A percentile compares a stretch with the other conserved stretches of the same genome.
These are phyloP conservation scores for Xenopus borealis DNA, from an alignment of 2,113 vertebrate genomes.

Conservation along the genomic window DNA sequence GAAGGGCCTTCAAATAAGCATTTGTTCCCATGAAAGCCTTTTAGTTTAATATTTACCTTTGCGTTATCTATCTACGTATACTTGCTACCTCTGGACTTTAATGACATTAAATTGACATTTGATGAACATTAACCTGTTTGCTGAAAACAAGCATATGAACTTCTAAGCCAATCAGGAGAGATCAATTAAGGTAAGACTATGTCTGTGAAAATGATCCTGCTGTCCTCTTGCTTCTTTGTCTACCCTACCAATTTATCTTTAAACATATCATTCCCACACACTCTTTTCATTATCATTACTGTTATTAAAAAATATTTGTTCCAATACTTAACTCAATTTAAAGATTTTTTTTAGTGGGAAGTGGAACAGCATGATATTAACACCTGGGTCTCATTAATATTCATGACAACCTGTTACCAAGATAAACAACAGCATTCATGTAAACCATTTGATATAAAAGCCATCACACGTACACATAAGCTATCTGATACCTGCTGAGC, in stretches of 20 bases:
- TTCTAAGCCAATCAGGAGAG: too few species aligned
- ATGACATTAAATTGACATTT: too few species aligned
- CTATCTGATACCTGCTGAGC: slow-evolving; percentile 58
- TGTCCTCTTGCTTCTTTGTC: slow-evolving; percentile 2
- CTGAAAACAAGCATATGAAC: too few species aligned
- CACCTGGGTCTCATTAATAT: slow-evolving; percentile 75
- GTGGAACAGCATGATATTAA: slow-evolving; percentile 64
- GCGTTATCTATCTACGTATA: too few species aligned
- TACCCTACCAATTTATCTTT: slow-evolving; percentile 31
- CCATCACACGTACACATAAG: slow-evolving; percentile 60
- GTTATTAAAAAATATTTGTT: slow-evolving; percentile 62
- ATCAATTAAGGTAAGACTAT: too few species aligned
- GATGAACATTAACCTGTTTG: too few species aligned
- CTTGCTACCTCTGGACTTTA: too few species aligned
- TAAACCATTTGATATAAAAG: slow-evolving; percentile 73
- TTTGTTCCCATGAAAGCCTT: too few species aligned
- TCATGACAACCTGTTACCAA: slow-evolving; percentile 68
- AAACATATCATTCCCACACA: slow-evolving; percentile 7
- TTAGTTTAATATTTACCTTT: too few species aligned
- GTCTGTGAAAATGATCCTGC: too few species aligned
- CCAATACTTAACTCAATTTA: slow-evolving; percentile 57
- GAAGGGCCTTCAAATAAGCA: too few species aligned
- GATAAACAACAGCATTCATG: slow-evolving; percentile 67
- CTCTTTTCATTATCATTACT: slow-evolving; percentile 50
- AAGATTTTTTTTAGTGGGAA: slow-evolving; percentile 57